Percentiles rank a stretch among this genome's conserved stretches.
Conservation (phyloP, 2,113 vertebrate species). For the Indicator maculatus region DNA sequence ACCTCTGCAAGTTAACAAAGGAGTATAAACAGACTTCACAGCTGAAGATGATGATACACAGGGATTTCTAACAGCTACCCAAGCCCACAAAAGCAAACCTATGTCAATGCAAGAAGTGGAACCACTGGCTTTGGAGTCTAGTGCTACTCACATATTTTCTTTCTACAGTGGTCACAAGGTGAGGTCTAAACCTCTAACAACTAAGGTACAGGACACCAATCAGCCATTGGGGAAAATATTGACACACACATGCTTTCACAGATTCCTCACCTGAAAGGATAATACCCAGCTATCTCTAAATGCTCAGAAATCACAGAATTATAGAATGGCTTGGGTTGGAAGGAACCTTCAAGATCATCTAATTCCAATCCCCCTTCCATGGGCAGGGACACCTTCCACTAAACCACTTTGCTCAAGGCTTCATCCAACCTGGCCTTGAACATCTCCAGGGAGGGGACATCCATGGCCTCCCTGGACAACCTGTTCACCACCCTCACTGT, state of each 20-base stretch:
- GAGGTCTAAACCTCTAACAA: background rate
- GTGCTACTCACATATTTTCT: background rate
- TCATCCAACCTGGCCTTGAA: too few relatives aligned
- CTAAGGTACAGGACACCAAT: background rate
- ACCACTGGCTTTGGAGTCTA: background rate
- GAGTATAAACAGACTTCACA: background rate
- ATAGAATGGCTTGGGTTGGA: too few relatives aligned
- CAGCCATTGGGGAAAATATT: background rate
- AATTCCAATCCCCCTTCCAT: too few relatives aligned
- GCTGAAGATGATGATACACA: background rate
- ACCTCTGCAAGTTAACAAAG: slow-evolving; percentile 27
- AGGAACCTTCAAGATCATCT: too few relatives aligned
- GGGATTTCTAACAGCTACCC: background rate
- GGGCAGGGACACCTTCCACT: too few relatives aligned
- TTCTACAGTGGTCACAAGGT: background rate
- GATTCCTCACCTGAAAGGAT: background rate
- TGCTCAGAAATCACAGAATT: background rate
- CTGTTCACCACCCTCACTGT: too few relatives aligned
- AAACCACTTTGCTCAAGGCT: too few relatives aligned
- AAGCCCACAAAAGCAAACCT: background rate
- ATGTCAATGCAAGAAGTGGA: background rate
- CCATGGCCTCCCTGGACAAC: too few relatives aligned
- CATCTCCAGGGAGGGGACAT: too few relatives aligned
- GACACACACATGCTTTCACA: background rate
- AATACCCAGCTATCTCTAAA: background rate